Percentiles rank a stretch among this genome's conserved stretches.
Evolutionary conservation across 1,140 invertebrate species (phyloP).

Genomic region (Pseudomyrmex sp.): DNA sequence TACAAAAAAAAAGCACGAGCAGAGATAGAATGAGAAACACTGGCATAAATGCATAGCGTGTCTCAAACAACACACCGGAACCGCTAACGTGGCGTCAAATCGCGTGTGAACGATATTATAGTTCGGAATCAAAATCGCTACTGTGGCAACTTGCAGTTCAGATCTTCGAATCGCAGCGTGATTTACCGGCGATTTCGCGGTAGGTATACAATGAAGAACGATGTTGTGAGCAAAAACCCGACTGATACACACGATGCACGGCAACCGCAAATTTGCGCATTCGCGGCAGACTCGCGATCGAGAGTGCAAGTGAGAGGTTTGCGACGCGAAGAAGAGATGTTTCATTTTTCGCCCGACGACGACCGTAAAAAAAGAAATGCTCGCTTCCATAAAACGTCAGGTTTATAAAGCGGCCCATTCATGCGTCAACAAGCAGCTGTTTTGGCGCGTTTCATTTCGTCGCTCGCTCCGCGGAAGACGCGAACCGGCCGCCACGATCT

Average conservation of each 20-base stretch:
- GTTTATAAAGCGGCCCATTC: conserved; percentile 46
- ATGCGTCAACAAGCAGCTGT: conserved; percentile 49
- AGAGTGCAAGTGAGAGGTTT: conserved; percentile 34
- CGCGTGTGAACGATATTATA: neutral
- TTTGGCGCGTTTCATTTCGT: conserved; percentile 36
- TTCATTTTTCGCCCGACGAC: conserved; percentile 27
- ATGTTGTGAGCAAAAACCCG: neutral
- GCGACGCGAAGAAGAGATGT: conserved; percentile 5
- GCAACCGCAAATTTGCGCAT: conserved; percentile 19
- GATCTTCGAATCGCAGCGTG: neutral
- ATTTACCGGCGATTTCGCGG: conserved; percentile 13
- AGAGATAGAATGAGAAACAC: neutral
- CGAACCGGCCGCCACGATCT: neutral
- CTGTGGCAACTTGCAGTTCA: neutral
- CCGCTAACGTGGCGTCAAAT: neutral
- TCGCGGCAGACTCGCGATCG: neutral
- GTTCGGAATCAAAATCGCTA: neutral
- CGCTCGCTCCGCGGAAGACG: neutral
- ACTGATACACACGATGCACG: neutral
- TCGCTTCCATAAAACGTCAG: conserved; percentile 47
- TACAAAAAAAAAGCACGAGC: conserved; percentile 4
- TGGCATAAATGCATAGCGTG: neutral
- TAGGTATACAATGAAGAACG: too few relatives aligned
- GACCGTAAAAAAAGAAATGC: conserved; percentile 20
- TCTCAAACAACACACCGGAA: conserved; percentile 8